These are phyloP conservation scores for Pseudopipra pipra DNA, from an alignment of 2,113 vertebrate species.

Conservation along the genomic window DNA sequence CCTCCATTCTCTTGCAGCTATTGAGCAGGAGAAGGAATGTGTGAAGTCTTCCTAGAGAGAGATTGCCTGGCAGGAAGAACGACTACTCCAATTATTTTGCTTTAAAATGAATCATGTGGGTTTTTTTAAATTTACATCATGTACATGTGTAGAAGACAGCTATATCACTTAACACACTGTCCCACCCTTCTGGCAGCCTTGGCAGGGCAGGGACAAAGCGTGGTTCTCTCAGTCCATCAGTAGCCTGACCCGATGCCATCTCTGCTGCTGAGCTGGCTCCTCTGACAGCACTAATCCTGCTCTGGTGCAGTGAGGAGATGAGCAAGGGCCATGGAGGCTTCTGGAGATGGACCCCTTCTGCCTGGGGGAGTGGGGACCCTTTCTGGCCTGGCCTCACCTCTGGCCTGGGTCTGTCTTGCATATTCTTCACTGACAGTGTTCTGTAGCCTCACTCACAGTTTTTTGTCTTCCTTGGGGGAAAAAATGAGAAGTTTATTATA, in stretches of 20 bases:
- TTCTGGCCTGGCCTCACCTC: neutral
- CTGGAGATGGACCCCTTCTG: neutral
- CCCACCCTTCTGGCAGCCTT: neutral
- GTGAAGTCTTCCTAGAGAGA: slow-evolving; percentile 66
- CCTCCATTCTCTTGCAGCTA: slow-evolving; percentile 73
- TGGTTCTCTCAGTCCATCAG: neutral
- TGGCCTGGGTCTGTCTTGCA: neutral
- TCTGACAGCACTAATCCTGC: neutral
- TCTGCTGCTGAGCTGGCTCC: neutral
- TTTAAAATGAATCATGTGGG: slow-evolving; percentile 29
- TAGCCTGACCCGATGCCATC: neutral
- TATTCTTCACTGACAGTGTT: slow-evolving; percentile 10
- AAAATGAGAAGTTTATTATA: slow-evolving; percentile 58
- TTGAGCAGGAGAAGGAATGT: slow-evolving; percentile 81
- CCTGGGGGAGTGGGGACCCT: neutral
- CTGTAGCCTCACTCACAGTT: slow-evolving; percentile 49
- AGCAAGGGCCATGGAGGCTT: neutral
- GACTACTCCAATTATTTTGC: neutral
- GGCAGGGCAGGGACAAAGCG: neutral
- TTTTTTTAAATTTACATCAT: slow-evolving; percentile 33
- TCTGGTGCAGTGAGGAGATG: neutral
- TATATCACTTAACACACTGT: neutral
- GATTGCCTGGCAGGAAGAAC: slow-evolving; percentile 10
- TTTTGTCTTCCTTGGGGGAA: slow-evolving; percentile 50
- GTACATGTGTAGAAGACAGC: neutral